Percentiles rank a stretch among this genome's conserved stretches.
These are phyloP conservation scores for Miniopterus natalensis DNA, from an alignment of 2,113 vertebrate species.

Conservation along the genomic window DNA sequence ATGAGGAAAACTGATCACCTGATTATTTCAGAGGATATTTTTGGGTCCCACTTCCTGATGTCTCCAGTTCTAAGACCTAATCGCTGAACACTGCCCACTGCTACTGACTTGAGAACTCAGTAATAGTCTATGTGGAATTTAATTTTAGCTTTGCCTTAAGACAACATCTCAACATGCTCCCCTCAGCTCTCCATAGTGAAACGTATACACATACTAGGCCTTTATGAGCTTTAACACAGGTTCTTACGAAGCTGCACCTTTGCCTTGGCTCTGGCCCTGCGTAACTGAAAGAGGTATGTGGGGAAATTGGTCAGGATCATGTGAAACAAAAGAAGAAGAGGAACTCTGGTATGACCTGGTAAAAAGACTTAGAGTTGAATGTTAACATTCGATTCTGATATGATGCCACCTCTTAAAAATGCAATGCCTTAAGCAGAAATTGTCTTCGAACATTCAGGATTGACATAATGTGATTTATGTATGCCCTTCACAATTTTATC, in stretches of 20 bases:
- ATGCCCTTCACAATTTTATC: background rate
- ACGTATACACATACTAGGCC: background rate
- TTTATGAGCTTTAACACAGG: background rate
- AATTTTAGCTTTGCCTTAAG: background rate
- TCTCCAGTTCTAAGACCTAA: background rate
- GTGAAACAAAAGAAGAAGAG: background rate
- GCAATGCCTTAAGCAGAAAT: background rate
- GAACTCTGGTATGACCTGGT: background rate
- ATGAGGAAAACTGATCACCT: background rate
- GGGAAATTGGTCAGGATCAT: background rate
- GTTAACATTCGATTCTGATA: background rate
- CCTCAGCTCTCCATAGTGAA: background rate
- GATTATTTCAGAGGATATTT: background rate
- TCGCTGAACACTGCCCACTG: background rate
- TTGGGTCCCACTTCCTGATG: background rate
- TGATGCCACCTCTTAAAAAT: background rate
- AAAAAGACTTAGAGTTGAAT: background rate
- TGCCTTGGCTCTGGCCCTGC: background rate
- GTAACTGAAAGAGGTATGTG: background rate
- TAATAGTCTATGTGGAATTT: background rate
- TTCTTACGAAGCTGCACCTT: background rate
- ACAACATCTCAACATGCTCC: background rate
- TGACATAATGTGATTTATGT: background rate
- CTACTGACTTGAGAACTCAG: background rate
- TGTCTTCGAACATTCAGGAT: background rate